Conservation (phyloP, 2,888 invertebrate species). For the Beris morrisii region DNA sequence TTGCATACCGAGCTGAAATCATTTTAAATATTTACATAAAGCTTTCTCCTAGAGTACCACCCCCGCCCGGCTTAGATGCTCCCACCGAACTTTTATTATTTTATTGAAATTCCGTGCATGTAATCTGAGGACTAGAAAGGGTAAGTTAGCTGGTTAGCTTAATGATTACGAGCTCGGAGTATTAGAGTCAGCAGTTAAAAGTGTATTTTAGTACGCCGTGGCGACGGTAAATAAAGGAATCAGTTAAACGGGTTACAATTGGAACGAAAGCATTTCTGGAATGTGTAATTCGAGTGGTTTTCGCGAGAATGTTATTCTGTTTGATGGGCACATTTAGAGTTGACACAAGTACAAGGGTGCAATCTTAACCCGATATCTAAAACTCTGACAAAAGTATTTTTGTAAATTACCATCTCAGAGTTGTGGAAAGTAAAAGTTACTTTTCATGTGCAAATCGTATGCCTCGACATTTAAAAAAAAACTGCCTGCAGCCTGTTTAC, state of each 20-base stretch:
- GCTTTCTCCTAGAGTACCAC: not conserved
- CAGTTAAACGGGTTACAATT: not conserved
- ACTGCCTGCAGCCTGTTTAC: too few relatives aligned
- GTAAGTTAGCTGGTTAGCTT: not conserved
- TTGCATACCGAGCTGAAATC: constrained; percentile 33
- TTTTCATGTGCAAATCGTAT: too few relatives aligned
- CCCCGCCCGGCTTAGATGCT: not conserved
- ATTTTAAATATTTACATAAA: constrained; percentile 34
- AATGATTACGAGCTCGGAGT: not conserved
- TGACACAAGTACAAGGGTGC: too few relatives aligned
- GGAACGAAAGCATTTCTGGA: not conserved
- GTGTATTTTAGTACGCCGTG: not conserved
- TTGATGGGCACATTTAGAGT: too few relatives aligned
- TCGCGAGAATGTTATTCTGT: not conserved
- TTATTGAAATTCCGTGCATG: constrained; percentile 35
- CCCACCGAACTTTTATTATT: constrained; percentile 30
- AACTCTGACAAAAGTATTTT: too few relatives aligned
- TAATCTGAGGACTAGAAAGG: constrained; percentile 5
- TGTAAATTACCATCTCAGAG: too few relatives aligned
- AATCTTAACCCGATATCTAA: too few relatives aligned
- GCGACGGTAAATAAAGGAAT: not conserved
- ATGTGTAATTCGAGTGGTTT: not conserved
- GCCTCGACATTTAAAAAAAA: too few relatives aligned
- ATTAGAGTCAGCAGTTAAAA: not conserved
- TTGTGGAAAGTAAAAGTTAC: too few relatives aligned